phyloP scores from a whole-genome alignment of 2,888 invertebrate genomes.

The Tiphia femorata region DNA sequence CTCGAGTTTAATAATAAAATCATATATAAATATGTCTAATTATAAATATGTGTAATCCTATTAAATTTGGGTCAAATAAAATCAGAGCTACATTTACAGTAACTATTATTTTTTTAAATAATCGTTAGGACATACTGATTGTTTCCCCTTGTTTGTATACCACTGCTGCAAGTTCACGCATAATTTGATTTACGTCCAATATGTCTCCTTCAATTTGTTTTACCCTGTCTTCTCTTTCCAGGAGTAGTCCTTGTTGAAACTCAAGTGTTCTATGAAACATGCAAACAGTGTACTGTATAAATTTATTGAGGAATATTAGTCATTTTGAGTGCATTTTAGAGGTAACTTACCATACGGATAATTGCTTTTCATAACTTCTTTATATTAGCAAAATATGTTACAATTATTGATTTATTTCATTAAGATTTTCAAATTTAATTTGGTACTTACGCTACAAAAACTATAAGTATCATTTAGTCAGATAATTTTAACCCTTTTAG shows the following conservation, averaged over 20 bases:
- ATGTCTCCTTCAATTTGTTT: conserved; percentile 85
- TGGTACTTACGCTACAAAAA: conserved; percentile 21
- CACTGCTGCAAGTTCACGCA: conserved; percentile 80
- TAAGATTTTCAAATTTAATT: conserved; percentile 27
- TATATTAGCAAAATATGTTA: conserved; percentile 35
- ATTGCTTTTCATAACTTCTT: conserved; percentile 35
- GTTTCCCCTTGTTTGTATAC: conserved; percentile 80
- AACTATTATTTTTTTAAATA: not conserved
- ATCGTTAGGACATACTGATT: conserved; percentile 77
- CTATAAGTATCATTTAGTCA: too few species aligned
- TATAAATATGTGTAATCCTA: not conserved
- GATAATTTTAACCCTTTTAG: too few species aligned
- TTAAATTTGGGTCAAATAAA: not conserved
- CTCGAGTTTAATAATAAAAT: not conserved
- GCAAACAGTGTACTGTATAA: too few species aligned
- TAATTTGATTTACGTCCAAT: conserved; percentile 86
- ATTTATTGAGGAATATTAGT: too few species aligned
- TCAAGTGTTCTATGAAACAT: conserved; percentile 78
- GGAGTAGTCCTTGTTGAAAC: conserved; percentile 83
- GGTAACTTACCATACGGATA: conserved; percentile 32
- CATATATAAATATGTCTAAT: not conserved
- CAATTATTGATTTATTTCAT: conserved; percentile 35
- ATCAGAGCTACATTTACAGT: not conserved
- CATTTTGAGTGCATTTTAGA: conserved; percentile 17
- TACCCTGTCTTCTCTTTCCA: conserved; percentile 85